A percentile compares a stretch with the other conserved stretches of the same genome.
These are phyloP conservation scores for Drosophila emarginata DNA, from an alignment of 2,888 invertebrate species.

Conservation along the genomic window DNA sequence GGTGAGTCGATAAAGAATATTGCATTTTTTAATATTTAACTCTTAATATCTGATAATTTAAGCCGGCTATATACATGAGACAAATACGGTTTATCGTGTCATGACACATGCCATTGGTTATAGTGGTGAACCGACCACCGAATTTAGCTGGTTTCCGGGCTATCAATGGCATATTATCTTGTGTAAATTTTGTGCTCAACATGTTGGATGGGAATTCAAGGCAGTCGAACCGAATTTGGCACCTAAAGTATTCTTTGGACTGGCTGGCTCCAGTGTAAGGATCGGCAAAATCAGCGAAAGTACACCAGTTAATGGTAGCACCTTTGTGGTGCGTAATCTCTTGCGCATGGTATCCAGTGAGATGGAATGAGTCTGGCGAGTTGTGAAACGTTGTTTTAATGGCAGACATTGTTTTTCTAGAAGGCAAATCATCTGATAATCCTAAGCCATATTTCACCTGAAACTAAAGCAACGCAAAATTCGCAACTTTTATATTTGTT, in stretches of 20 bases:
- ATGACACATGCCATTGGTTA: conserved; percentile 83
- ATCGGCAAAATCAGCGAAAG: conserved; percentile 69
- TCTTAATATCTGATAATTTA: neutral
- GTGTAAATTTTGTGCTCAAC: conserved; percentile 86
- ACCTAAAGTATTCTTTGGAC: conserved; percentile 88
- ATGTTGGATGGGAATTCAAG: conserved; percentile 93
- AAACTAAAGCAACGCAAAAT: conserved; percentile 17
- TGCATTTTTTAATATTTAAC: neutral
- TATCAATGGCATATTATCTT: conserved; percentile 91
- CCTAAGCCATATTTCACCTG: conserved; percentile 28
- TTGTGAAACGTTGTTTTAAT: conserved; percentile 65
- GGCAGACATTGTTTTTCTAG: conserved; percentile 46
- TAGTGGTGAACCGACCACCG: conserved; percentile 85
- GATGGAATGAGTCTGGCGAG: conserved; percentile 72
- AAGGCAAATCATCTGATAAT: neutral
- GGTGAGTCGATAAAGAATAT: conserved; percentile 74
- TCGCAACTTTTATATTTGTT: conserved; percentile 33
- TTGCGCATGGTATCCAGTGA: conserved; percentile 66
- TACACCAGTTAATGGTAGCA: conserved; percentile 56
- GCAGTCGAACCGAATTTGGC: conserved; percentile 85
- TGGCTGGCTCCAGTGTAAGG: conserved; percentile 85
- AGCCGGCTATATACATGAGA: conserved; percentile 91
- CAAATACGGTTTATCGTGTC: conserved; percentile 87
- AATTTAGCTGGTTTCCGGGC: conserved; percentile 93
- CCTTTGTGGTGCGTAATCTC: conserved; percentile 69